Base-by-base conservation (phyloP, 2,797 vertebrate species). In the Hephaestus fuliginosus region DNA sequence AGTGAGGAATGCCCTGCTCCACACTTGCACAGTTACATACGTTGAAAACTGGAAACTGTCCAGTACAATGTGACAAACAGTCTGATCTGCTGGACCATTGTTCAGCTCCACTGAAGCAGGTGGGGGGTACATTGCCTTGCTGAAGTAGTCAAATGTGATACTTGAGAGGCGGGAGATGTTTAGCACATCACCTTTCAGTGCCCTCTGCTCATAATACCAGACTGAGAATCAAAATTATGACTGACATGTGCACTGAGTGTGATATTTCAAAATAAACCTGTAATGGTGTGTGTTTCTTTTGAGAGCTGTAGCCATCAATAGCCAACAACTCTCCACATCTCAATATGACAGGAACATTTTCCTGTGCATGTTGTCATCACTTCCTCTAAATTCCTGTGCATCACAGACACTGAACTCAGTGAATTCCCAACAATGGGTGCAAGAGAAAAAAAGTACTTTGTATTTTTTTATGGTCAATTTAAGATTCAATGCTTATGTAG, bases 31-130 rank as follows among this genome's bases (percentile, higher is more conserved):
- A 52, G 5, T 71, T 46, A 49, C 55, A 55, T 48, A 55, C 5
- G 4, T 5, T 30, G 48, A 71, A n/a, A 52, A 39, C 20, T 56
- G 41, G 64, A 63, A 57, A 55, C 41, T 72, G 55, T 55, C 43
- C 14, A 20, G 74, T 17, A 10, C 11, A 43, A 62, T 48, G 44
- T 36, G 33, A 7, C 33, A 4, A 36, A 39, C 49, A 39, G 1
- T 30, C 36, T 56, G 36, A 68, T 68, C 43, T 56, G 57, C 6
- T 55, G 49, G 57, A 25, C 15, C 9, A 33, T 22, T 49, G 77
- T 11, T n/a, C 33, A 64, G 58, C 46, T 67, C 4, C 22, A 80
- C 22, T 49, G 30, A n/a, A 60, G 46, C 36, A 46, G 57, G 9
- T 48, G 5, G 18, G 7, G 25, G 60, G 33, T 52, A 33, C 41